Base-by-base conservation (phyloP, 2,888 invertebrate genomes). In the Campopleginae sp. region DNA sequence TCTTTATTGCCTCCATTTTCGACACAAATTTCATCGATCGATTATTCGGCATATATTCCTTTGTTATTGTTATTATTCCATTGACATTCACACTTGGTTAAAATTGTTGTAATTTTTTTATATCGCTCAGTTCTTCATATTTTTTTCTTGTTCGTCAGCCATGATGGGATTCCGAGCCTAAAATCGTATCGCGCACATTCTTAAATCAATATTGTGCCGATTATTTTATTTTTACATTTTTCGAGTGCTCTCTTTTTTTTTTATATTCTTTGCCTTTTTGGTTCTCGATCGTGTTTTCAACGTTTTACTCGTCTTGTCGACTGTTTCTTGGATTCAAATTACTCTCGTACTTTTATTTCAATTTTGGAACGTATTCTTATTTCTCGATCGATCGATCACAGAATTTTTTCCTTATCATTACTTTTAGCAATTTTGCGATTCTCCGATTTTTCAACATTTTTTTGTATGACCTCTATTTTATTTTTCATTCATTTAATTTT, bases 151-250 rank as follows among this genome's bases (percentile, higher is more conserved):
- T 31, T 58, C 66, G 68, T 38, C 65, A 61, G 44, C 68, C 61
- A 61, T 68, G 46, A 61, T 46, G 82, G 48, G 51, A 79, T 74
- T 83, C 61, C 68, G 61, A 66, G 54, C 51, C n/a, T 42, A 66
- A 76, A 66, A 76, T 66, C 51, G 10, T 42, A 42, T 23, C 65
- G 44, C 31, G 27, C 61, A 31, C 44, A 38, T 19, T 8, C 17
- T 38, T n/a, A 8, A 14, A 68, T 44, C 68, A 27, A 38, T 19
- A 46, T 44, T 68, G 4, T 68, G 44, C 3, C 23, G 7, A 68
- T 44, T 23, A 19, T 19, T 23, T 17, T 46, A 10, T 10, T 1
- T 14, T 23, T 4, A 23, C 63, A 0, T n/a, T 68, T 23, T 19
- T 38, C 5, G 10, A 33, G 42, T 12, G 19, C 12, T 42, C 42